A percentile compares a stretch with the other conserved stretches of the same genome.
Conservation (phyloP, 30 jellyfish, hydroid and myxozoan genomes). For the Chironex yamaguchii region DNA sequence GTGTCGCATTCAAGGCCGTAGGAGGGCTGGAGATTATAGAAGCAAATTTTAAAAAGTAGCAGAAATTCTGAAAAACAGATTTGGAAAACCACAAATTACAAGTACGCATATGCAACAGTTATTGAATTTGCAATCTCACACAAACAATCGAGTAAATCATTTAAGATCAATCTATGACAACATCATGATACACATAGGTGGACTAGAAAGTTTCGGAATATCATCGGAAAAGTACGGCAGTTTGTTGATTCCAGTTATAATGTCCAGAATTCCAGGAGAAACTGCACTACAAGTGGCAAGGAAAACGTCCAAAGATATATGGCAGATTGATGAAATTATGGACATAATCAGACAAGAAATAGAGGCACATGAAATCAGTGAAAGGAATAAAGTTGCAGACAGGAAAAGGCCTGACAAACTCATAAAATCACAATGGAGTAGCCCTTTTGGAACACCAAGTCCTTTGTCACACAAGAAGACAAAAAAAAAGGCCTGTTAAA, state of each 20-base stretch:
- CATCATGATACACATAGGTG: constrained; percentile 54
- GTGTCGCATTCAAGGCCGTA: constrained; percentile 70
- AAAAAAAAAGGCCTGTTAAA: neutral
- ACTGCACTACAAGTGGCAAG: constrained; percentile 69
- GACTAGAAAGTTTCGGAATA: constrained; percentile 75
- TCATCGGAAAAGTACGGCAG: constrained; percentile 71
- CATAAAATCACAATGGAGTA: constrained; percentile 1
- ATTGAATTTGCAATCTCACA: constrained; percentile 40
- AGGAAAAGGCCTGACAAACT: constrained; percentile 10
- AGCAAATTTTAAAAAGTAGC: constrained; percentile 69
- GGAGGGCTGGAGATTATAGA: constrained; percentile 67
- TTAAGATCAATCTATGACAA: constrained; percentile 68
- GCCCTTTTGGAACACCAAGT: constrained; percentile 65
- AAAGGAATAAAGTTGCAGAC: neutral
- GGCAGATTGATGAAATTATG: constrained; percentile 71
- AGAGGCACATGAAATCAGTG: constrained; percentile 74
- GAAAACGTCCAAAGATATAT: constrained; percentile 52
- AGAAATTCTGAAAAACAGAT: constrained; percentile 57
- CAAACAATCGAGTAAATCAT: constrained; percentile 1
- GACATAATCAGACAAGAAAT: constrained; percentile 54
- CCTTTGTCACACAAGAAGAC: constrained; percentile 34
- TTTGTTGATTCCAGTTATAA: constrained; percentile 64
- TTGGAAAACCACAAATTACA: constrained; percentile 60
- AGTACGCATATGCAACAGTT: constrained; percentile 79
- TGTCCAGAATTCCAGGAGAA: constrained; percentile 71